A percentile compares a stretch with the other conserved stretches of the same genome.
Evolutionary conservation across 2,888 invertebrate genomes (phyloP).

Genomic region (Cacoxenus indagator): DNA sequence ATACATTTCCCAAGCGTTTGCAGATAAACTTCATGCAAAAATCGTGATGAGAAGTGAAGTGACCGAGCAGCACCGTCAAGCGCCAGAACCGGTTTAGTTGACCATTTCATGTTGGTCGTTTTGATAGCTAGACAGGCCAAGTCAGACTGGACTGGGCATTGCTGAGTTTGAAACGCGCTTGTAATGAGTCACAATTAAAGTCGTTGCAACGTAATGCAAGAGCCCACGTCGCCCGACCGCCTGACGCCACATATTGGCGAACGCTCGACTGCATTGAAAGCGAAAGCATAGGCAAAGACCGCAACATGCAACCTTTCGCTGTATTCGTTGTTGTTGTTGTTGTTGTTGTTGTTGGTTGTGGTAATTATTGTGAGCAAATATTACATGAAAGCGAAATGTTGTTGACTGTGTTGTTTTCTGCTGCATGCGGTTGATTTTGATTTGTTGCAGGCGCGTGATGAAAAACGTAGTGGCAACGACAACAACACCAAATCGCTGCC

Average conservation of each 20-base stretch:
- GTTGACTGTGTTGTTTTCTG: too few species aligned
- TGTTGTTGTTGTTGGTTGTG: constrained; percentile 28
- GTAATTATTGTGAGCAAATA: constrained; percentile 58
- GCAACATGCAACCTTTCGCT: background rate
- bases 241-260: too few species aligned
- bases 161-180: background rate
- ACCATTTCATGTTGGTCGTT: too few species aligned
- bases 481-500: background rate
- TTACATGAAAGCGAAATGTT: constrained; percentile 48
- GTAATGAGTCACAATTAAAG: background rate
- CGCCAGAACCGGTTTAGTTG: too few species aligned
- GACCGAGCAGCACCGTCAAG: too few species aligned
- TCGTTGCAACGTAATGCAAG: too few species aligned
- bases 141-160: background rate
- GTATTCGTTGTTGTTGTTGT: too few species aligned
- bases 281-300: constrained; percentile 10
- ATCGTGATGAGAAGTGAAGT: too few species aligned
- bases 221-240: too few species aligned
- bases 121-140: background rate
- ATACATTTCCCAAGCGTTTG: too few species aligned
- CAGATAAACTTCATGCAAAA: too few species aligned
- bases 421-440: background rate
- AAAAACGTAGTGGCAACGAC: background rate
- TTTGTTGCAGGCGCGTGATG: constrained; percentile 6
- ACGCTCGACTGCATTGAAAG: too few species aligned